Conservation (phyloP, 2,888 invertebrate species). For the Eupeodes luniger region DNA sequence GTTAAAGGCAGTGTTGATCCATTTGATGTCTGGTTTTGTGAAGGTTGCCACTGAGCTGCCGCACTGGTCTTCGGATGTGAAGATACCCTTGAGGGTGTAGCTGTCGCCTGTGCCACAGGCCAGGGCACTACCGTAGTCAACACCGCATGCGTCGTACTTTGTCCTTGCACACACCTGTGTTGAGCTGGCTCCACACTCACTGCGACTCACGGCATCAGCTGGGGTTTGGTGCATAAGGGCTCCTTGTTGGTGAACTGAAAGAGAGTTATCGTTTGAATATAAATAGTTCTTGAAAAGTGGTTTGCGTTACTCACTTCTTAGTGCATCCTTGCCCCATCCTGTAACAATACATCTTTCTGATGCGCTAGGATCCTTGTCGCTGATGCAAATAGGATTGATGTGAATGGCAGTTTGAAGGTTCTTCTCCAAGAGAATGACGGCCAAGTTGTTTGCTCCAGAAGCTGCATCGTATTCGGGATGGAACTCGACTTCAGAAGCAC, state of each 20-base stretch:
- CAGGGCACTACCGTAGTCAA: slow-evolving; percentile 91
- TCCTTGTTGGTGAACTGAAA: slow-evolving; percentile 89
- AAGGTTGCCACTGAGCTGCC: slow-evolving; percentile 86
- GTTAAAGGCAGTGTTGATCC: slow-evolving; percentile 84
- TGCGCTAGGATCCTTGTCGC: slow-evolving; percentile 86
- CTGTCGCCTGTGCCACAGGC: slow-evolving; percentile 90
- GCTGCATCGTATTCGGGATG: slow-evolving; percentile 89
- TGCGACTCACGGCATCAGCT: slow-evolving; percentile 88
- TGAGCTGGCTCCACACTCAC: slow-evolving; percentile 80
- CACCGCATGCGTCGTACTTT: slow-evolving; percentile 90
- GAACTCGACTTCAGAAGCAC: slow-evolving; percentile 88
- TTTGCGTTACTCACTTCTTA: slow-evolving; percentile 87
- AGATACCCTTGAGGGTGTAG: slow-evolving; percentile 89
- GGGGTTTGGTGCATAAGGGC: slow-evolving; percentile 90
- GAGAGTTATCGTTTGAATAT: not conserved
- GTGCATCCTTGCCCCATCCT: slow-evolving; percentile 92
- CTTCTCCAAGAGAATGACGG: slow-evolving; percentile 88
- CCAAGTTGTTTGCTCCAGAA: slow-evolving; percentile 88
- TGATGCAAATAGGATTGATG: slow-evolving; percentile 90
- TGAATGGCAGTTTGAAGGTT: slow-evolving; percentile 88
- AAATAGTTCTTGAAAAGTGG: not conserved
- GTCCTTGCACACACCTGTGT: slow-evolving; percentile 88
- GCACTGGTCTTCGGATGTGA: slow-evolving; percentile 90
- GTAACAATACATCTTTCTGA: slow-evolving; percentile 89
- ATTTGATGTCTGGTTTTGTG: slow-evolving; percentile 87